Percentiles rank a stretch among this genome's conserved stretches.
These are phyloP conservation scores for Xyrichtys novacula DNA, from an alignment of 2,797 vertebrate species.

Conservation along the genomic window DNA sequence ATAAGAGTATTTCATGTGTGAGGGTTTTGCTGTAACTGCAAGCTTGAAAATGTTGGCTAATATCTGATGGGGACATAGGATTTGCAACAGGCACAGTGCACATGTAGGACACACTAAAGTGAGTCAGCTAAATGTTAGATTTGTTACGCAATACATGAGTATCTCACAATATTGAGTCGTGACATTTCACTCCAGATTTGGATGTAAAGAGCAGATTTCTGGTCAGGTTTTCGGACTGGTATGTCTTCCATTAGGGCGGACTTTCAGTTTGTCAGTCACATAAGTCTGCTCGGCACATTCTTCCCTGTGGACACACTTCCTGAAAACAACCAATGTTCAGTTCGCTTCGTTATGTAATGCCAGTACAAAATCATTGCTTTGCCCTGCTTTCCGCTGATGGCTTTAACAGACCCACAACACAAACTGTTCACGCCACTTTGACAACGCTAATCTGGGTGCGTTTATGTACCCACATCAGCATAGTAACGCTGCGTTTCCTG, in stretches of 20 bases:
- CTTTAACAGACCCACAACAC: constrained; percentile 59
- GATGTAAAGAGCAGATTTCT: constrained; percentile 16
- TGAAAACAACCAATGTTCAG: constrained; percentile 67
- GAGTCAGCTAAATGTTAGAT: constrained; percentile 51
- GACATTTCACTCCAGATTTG: constrained; percentile 53
- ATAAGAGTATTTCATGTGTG: too few relatives aligned
- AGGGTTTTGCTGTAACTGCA: constrained; percentile 16
- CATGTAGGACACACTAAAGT: constrained; percentile 27
- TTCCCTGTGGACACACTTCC: constrained; percentile 62
- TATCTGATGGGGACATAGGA: not conserved
- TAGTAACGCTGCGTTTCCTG: constrained; percentile 28
- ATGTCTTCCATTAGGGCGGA: constrained; percentile 10
- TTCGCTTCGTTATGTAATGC: constrained; percentile 69
- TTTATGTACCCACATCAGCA: not conserved
- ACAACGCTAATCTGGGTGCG: not conserved
- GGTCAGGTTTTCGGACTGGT: constrained; percentile 16
- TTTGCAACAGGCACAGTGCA: constrained; percentile 1
- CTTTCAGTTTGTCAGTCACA: constrained; percentile 28
- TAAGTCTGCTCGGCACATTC: constrained; percentile 63
- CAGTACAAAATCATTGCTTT: constrained; percentile 40
- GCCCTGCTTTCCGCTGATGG: constrained; percentile 55
- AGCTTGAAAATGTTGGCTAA: not conserved
- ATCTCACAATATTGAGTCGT: constrained; percentile 48
- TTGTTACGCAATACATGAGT: constrained; percentile 40
- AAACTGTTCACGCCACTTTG: constrained; percentile 10